Evolutionary conservation across 2,888 invertebrate genomes (phyloP), one percentile per base, ranked within the genome.

Genomic region (Nymphalis polychloros): DNA sequence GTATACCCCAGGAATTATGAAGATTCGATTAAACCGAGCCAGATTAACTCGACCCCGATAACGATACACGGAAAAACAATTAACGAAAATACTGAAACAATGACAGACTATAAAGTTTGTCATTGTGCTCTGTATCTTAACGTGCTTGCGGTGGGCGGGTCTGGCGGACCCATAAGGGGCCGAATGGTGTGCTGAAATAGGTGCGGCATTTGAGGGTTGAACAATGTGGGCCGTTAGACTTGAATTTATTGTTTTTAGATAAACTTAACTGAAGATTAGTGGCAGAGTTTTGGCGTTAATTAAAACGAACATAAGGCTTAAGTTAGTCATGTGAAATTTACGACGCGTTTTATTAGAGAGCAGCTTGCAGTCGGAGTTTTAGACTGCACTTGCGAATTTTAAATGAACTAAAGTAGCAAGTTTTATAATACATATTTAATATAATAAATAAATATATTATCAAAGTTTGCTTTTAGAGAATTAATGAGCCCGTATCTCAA

Each of bases 31-130:
- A 88, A 86, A 81, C 77, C 77, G 78, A 77, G 78, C 76, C 81
- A 87, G 89, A 88, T 90, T 86, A 88, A 80, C 74, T 77, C 78
- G 74, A 82, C 84, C 86, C 88, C 78, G 87, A 86, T 88, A 84
- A 86, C 81, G 83, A 82, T 85, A 90, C 90, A 91, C 84, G 89
- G 91, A 90, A 91, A 91, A 91, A 91, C 91, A 91, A 91, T 91
- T 90, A 90, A 84, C 83, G 85, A 84, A 87, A 86, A 87, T 85
- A 83, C 84, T 86, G 80, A 84, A 86, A 89, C 90, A 89, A 90
- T 89, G 89, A 88, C 83, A 80, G 81, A 84, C 82, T 86, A 83
- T 88, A 88, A 88, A 89, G 85, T 90, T 87, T 69, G 85, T 82
- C 86, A 87, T 89, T 89, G 90, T 88, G 84, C 84, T 78, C 82